Percentiles rank a stretch among this genome's conserved stretches.
Evolutionary conservation across 1,140 invertebrate species (phyloP).

Genomic region (Drosophila mauritiana): DNA sequence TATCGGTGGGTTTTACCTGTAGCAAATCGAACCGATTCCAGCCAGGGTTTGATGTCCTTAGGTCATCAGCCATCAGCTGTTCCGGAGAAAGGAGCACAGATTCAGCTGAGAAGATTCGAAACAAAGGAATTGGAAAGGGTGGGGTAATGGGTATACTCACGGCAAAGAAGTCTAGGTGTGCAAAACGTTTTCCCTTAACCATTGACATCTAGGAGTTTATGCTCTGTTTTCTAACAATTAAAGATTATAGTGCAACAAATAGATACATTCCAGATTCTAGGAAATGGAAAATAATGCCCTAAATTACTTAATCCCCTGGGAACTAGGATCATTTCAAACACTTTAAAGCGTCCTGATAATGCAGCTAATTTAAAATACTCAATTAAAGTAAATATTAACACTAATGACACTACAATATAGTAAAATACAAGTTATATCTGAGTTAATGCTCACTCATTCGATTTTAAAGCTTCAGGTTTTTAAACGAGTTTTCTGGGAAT

Average conservation of each 20-base stretch:
- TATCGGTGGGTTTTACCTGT: slow-evolving; percentile 38
- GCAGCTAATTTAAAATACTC: too few relatives aligned
- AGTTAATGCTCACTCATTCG: too few relatives aligned
- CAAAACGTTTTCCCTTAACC: background rate
- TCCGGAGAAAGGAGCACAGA: slow-evolving; percentile 8
- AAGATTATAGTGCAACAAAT: background rate
- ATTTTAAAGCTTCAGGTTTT: too few relatives aligned
- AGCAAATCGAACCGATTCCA: slow-evolving; percentile 30
- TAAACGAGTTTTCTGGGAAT: too few relatives aligned
- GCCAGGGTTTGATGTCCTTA: slow-evolving; percentile 42
- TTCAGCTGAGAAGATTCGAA: slow-evolving; percentile 4
- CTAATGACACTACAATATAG: too few relatives aligned
- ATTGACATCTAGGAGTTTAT: slow-evolving; percentile 9
- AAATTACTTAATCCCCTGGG: background rate
- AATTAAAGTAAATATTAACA: too few relatives aligned
- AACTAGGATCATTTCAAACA: background rate
- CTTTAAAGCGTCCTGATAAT: too few relatives aligned
- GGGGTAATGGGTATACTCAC: slow-evolving; percentile 1
- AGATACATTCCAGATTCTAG: background rate
- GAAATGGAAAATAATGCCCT: background rate
- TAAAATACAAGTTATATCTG: too few relatives aligned
- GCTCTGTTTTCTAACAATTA: background rate
- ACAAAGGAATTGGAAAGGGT: background rate
- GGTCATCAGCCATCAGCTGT: slow-evolving; percentile 37
- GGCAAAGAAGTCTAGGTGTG: background rate